Evolutionary conservation across 2,888 invertebrate species (phyloP), one percentile per base, ranked within the genome.

Genomic region (Thymelicus sylvestris): DNA sequence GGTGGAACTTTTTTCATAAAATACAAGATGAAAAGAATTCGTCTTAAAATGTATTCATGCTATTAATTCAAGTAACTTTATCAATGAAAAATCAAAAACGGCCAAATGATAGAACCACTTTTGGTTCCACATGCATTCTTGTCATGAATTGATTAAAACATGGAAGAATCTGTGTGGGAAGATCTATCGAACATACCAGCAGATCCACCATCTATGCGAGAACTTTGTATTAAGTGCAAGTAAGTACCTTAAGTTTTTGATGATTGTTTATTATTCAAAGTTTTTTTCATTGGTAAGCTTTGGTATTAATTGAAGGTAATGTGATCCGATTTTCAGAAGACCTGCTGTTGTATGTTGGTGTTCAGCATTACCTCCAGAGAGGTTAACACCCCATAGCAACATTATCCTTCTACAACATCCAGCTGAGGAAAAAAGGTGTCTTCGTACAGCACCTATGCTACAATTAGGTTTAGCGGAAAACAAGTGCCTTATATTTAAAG

Each of bases 301-400:
- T 63, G 38, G 24, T 59, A 39, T 41, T 55, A 44, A 48, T 65
- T 19, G 52, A 24, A 38, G 24, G 8, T 7, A 24, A 63, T 57
- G 19, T 55, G n/a, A 10, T 15, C 41, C 8, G n/a, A 50, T 60
- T 74, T 93, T 75, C 83, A 98, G 98, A 76, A 95, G 98, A 76
- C 98, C 98, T 5, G 86, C 92, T 44, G 95, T 95, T 59, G 98
- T 98, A n/a, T 98, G 98, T 85, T 98, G 98, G 97, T 98, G 98
- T 88, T 94, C 95, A 50, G 97, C 96, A 59, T 90, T 98, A 74
- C 98, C 98, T 7, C 90, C 95, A 67, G 94, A 95, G 67, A 96
- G 95, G 60, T 83, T 98, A 41, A 86, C 88, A 69, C 96, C 97
- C 13, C 91, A 93, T 67, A 97, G 97, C 72, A 95, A 94, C 79